phyloP scores from a whole-genome alignment of 2,113 vertebrate genomes.

The Apus apus region DNA sequence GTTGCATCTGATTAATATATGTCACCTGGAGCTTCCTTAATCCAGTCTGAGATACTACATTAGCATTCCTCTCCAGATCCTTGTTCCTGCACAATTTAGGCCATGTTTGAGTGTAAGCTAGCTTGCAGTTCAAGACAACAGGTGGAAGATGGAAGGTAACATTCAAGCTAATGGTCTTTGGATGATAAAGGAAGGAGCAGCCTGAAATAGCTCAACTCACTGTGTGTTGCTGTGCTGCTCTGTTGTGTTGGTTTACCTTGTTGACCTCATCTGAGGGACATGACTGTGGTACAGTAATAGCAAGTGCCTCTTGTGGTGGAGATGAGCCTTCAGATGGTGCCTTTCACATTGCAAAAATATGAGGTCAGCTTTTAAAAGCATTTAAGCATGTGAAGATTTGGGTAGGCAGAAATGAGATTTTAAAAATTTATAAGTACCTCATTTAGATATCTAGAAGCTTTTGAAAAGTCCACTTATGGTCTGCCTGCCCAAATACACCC shows the following conservation, averaged over 20 bases:
- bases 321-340: not conserved
- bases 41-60: not conserved
- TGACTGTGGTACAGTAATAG: not conserved
- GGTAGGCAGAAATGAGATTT: constrained; percentile 15
- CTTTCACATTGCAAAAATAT: not conserved
- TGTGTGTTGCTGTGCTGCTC: not conserved
- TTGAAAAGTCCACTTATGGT: not conserved
- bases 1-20: not conserved
- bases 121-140: not conserved
- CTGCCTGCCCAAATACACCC: not conserved
- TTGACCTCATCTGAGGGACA: not conserved
- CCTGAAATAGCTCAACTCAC: not conserved
- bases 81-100: not conserved
- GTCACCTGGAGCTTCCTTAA: not conserved
- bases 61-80: not conserved
- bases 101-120: not conserved
- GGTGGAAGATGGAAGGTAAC: not conserved
- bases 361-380: constrained; percentile 20
- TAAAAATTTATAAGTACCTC: constrained; percentile 48
- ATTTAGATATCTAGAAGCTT: constrained; percentile 40
- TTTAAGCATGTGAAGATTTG: not conserved
- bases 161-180: not conserved
- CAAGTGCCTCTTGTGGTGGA: not conserved
- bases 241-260: not conserved
- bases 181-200: not conserved